A percentile compares a stretch with the other conserved stretches of the same genome.
Evolutionary conservation across 1,140 invertebrate genomes (phyloP).

Genomic region (Caenorhabditis latens): DNA sequence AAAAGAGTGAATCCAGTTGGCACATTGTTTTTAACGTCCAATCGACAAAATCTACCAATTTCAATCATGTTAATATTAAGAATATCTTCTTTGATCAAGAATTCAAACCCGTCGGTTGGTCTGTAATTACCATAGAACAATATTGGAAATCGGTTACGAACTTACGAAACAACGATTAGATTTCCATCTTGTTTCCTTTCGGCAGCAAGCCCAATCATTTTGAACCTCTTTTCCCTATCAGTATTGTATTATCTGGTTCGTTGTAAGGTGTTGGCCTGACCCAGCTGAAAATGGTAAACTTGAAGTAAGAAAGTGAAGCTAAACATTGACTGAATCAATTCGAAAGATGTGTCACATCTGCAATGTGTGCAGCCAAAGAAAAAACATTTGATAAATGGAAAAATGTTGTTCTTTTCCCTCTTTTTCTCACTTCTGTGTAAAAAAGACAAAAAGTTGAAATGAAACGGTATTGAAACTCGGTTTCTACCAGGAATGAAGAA

Average conservation of each 20-base stretch:
- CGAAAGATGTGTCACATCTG: too few relatives aligned
- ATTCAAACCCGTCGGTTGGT: slow-evolving; percentile 8
- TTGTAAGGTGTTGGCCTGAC: too few relatives aligned
- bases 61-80: background rate
- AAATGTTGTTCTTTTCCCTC: background rate
- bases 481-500: too few relatives aligned
- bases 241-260: too few relatives aligned
- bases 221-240: background rate
- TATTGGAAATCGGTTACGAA: background rate
- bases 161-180: slow-evolving; percentile 3
- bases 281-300: too few relatives aligned
- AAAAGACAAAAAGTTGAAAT: too few relatives aligned
- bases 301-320: too few relatives aligned
- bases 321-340: too few relatives aligned
- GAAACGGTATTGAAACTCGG: too few relatives aligned
- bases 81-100: slow-evolving; percentile 1
- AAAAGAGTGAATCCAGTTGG: background rate
- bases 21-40: background rate
- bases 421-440: too few relatives aligned
- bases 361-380: background rate
- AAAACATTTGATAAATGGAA: background rate
- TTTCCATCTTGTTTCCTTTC: background rate
- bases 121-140: background rate
- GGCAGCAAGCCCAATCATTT: background rate
- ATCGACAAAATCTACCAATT: background rate